Base-by-base conservation (phyloP, 2,888 invertebrate species). In the Empis stercorea region DNA sequence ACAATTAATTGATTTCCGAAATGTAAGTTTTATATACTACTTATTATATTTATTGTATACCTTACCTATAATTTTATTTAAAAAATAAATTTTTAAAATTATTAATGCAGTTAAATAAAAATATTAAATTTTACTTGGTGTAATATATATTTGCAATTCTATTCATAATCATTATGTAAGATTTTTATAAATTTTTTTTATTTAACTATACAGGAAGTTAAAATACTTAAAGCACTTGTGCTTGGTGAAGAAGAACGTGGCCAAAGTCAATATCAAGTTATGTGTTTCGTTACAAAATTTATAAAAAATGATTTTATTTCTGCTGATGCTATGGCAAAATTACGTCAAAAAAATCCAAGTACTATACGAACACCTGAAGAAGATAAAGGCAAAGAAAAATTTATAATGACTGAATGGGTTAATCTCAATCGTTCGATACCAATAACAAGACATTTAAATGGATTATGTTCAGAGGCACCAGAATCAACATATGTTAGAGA, bases 281-380 rank as follows among this genome's bases (percentile, higher is more conserved):
- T 94, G 70, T 95, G 95, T 67, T 94, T 94, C 67, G 80, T 93
- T 11, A 86, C 86, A 46, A 87, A 88, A 63, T 87, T 91, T 58
- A 81, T 84, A 46, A 91, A 89, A 71, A 87, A 88, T 56, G 92
- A 93, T 61, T 95, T 94, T 65, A 94, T 95, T 61, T 89, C 94
- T 5, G 87, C 94, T 5, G 95, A 95, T 71, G 94, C 94, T 16
- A 94, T 95, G 91, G 87, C 93, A 32, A 95, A 95, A 67, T 71
- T 95, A 44, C 76, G 94, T 65, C 95, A 95, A 71, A 79, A 78
- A 73, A 91, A 91, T 71, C 87, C 89, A 5, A 85, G 86, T 49
- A 87, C 89, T 14, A 81, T 93, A 37, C 76, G 95, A 30, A 80
- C 83, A 1, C 91, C 94, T 0, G 95, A 95, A 64, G 92, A 93